A percentile compares a stretch with the other conserved stretches of the same genome.
These are phyloP conservation scores for Leptopilina boulardi DNA, from an alignment of 1,140 invertebrate species.

Conservation along the genomic window DNA sequence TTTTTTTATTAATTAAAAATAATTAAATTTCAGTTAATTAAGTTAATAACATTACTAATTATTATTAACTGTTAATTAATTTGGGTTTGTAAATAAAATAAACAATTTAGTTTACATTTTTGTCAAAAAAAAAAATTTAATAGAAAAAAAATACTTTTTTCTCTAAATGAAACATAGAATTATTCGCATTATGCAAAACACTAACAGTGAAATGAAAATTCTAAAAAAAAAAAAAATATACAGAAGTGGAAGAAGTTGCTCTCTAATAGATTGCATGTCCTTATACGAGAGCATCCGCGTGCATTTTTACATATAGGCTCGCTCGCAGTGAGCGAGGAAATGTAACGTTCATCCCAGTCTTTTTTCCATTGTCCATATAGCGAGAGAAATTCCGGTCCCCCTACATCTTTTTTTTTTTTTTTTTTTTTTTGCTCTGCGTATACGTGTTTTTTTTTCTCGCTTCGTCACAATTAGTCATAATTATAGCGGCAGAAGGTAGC, in stretches of 20 bases:
- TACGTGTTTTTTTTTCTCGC: slow-evolving; percentile 1
- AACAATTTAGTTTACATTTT: too few species aligned
- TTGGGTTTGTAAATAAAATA: too few species aligned
- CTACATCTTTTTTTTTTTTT: too few species aligned
- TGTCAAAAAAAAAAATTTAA: too few species aligned
- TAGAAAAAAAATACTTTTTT: too few species aligned
- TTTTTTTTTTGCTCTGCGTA: background rate
- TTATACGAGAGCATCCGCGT: background rate
- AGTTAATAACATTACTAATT: too few species aligned
- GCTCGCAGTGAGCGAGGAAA: background rate
- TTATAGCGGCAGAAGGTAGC: background rate
- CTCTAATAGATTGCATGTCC: background rate
- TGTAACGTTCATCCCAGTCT: background rate
- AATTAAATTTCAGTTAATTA: too few species aligned
- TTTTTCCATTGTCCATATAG: background rate
- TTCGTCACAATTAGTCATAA: slow-evolving; percentile 28
- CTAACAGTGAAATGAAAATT: background rate
- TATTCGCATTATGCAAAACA: too few species aligned
- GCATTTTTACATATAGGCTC: slow-evolving; percentile 1
- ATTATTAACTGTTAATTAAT: too few species aligned
- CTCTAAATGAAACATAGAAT: too few species aligned
- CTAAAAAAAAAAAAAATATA: background rate
- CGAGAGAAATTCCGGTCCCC: background rate
- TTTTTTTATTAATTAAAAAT: too few species aligned
- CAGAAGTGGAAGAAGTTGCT: background rate